Base-by-base conservation (phyloP, 2,888 invertebrate species). In the Biston betularia region DNA sequence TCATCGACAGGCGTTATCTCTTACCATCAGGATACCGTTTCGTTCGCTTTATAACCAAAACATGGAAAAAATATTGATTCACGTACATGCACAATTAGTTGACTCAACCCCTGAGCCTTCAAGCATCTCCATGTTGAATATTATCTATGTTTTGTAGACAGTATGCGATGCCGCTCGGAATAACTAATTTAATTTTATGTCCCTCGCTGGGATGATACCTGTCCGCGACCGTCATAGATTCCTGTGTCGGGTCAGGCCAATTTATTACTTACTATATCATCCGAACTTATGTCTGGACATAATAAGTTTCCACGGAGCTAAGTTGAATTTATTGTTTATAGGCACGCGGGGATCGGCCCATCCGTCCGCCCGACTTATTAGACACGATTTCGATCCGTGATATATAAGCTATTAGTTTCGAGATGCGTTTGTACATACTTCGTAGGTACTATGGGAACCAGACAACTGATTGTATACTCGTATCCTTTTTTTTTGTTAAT, bases 191-290 rank as follows among this genome's bases (percentile, higher is more conserved):
- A 77, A 70, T 72, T 74, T 74, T 74, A 74, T 72, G 70, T 68
- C 64, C 56, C 70, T 74, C 72, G 62, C 58, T 53, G 63, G 72
- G 35, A 57, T 73, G 75, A 73, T 75, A 85, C 86, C 88, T 88
- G 88, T 87, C 87, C 76, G 71, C 80, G 83, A 80, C 82, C 85
- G 82, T 84, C 86, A 87, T 87, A 88, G 87, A 86, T 85, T 81
- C 87, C 84, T 77, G 82, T 84, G 87, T 87, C 88, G 75, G 79
- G 74, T 71, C 75, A 75, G 74, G 81, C 76, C 79, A 84, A 89
- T 89, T 90, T 89, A 90, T 89, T 80, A 85, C 78, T 82, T 81
- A 82, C 82, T 89, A 88, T 87, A 90, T 90, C 89, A 89, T 87
- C 82, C 69, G 44, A 73, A 73, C 73, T 74, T 75, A 73, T 75